Percentiles rank a stretch among this genome's conserved stretches.
These are phyloP conservation scores for Amitus sp. DNA, from an alignment of 2,888 invertebrate species.

Conservation along the genomic window DNA sequence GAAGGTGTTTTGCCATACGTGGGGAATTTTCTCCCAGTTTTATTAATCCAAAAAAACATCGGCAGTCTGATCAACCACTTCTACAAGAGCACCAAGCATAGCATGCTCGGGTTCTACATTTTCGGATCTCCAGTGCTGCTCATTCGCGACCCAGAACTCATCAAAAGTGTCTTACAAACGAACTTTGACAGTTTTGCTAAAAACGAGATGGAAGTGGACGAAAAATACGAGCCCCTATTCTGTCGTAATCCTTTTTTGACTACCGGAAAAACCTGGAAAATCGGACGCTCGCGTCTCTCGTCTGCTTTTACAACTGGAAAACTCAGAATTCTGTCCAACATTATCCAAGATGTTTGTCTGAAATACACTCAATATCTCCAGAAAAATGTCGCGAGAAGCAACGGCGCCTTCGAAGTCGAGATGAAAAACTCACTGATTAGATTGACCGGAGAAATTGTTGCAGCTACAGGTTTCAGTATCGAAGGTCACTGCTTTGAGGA, in stretches of 20 bases:
- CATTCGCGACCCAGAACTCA: slow-evolving; percentile 49
- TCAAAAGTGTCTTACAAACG: slow-evolving; percentile 47
- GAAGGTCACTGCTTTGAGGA: slow-evolving; percentile 51
- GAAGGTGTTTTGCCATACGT: slow-evolving; percentile 28
- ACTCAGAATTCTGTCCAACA: slow-evolving; percentile 46
- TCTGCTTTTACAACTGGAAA: slow-evolving; percentile 43
- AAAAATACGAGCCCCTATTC: slow-evolving; percentile 45
- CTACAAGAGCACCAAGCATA: slow-evolving; percentile 25
- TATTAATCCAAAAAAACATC: slow-evolving; percentile 20
- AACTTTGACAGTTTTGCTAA: slow-evolving; percentile 49
- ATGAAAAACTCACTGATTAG: slow-evolving; percentile 41
- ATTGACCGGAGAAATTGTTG: slow-evolving; percentile 50
- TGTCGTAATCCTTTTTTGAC: slow-evolving; percentile 51
- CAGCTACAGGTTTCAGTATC: slow-evolving; percentile 46
- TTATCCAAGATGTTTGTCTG: slow-evolving; percentile 40
- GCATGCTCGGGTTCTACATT: slow-evolving; percentile 42
- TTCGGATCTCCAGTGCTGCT: slow-evolving; percentile 39
- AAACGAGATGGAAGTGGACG: slow-evolving; percentile 35
- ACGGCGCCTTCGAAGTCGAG: slow-evolving; percentile 37
- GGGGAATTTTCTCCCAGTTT: slow-evolving; percentile 34
- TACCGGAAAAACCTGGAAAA: slow-evolving; percentile 47
- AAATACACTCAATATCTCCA: slow-evolving; percentile 41
- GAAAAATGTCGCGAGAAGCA: slow-evolving; percentile 16
- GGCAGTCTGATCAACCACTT: slow-evolving; percentile 17
- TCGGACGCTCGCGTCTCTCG: slow-evolving; percentile 18